phyloP scores from a whole-genome alignment of 1,140 invertebrate species.

The Contarinia nasturtii region DNA sequence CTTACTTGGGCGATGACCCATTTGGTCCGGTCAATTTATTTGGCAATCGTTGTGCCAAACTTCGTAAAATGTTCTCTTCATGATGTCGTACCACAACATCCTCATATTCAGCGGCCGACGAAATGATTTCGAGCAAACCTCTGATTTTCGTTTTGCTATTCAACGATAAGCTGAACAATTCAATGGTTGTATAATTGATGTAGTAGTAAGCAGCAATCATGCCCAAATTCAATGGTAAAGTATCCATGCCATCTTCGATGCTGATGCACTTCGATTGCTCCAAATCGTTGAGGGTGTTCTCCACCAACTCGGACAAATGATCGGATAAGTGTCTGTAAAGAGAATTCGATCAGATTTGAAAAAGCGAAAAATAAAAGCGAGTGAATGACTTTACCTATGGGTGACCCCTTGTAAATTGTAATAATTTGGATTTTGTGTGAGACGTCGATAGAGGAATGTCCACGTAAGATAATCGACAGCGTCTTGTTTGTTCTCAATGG shows the following conservation, averaged over 20 bases:
- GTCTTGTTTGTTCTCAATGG: constrained; percentile 99
- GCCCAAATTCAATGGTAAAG: constrained; percentile 86
- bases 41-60: constrained; percentile 57
- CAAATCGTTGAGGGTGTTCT: constrained; percentile 85
- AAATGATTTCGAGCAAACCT: constrained; percentile 93
- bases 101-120: constrained; percentile 93
- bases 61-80: constrained; percentile 77
- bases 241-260: constrained; percentile 96
- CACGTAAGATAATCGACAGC: constrained; percentile 98
- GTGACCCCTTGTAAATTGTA: constrained; percentile 95
- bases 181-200: constrained; percentile 98
- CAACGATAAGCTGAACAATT: constrained; percentile 90
- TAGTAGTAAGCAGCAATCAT: constrained; percentile 99
- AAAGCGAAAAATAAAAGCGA: no score
- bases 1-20: constrained; percentile 32
- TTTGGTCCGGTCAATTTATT: constrained; percentile 46
- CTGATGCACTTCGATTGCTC: constrained; percentile 97
- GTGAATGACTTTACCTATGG: no score
- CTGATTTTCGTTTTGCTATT: constrained; percentile 96
- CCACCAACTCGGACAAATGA: constrained; percentile 94
- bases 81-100: constrained; percentile 84
- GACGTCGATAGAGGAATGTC: constrained; percentile 92
- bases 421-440: constrained; percentile 99
- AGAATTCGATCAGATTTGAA: no score
- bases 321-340: constrained; percentile 76